Conservation (phyloP, 2,888 invertebrate species). For the Cryptocephalus moraei region DNA sequence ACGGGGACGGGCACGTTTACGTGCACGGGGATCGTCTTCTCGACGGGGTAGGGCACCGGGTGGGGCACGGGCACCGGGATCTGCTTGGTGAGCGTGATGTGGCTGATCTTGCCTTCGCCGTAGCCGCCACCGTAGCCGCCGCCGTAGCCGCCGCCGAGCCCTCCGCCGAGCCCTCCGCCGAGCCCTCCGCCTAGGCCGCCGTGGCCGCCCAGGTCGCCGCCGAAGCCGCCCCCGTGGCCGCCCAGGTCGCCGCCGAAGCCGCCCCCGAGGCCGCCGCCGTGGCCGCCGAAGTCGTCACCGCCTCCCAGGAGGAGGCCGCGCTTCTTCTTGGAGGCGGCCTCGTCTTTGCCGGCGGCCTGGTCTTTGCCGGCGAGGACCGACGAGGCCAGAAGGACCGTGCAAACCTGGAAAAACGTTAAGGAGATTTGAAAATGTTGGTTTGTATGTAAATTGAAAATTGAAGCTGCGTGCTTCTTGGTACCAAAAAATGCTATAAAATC, state of each 20-base stretch:
- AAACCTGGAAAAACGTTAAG: conserved; percentile 15
- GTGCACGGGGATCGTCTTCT: conserved; percentile 57
- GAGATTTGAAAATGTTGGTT: too few species aligned
- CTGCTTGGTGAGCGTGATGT: conserved; percentile 54
- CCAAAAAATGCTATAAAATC: too few species aligned
- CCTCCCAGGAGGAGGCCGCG: conserved; percentile 23
- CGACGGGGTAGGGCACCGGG: conserved; percentile 47
- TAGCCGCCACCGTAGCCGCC: conserved; percentile 10
- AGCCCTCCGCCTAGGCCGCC: conserved; percentile 9
- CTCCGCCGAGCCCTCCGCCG: conserved; percentile 6
- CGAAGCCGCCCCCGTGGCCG: conserved; percentile 10
- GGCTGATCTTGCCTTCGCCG: conserved; percentile 35
- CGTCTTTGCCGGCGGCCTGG: too few species aligned
- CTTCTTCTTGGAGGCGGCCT: conserved; percentile 20
- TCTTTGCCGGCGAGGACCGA: conserved; percentile 19
- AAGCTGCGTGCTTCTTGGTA: too few species aligned
- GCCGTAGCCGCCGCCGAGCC: conserved; percentile 15
- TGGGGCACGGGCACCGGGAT: conserved; percentile 47
- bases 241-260: conserved; percentile 9
- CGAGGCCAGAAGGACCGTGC: conserved; percentile 21
- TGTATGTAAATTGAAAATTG: too few species aligned
- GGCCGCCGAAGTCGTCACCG: conserved; percentile 13
- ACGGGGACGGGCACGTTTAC: conserved; percentile 44
- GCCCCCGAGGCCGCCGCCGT: conserved; percentile 14
- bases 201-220: conserved; percentile 8